Base-by-base conservation (phyloP, 2,113 vertebrate genomes). In the Varanus salvator region DNA sequence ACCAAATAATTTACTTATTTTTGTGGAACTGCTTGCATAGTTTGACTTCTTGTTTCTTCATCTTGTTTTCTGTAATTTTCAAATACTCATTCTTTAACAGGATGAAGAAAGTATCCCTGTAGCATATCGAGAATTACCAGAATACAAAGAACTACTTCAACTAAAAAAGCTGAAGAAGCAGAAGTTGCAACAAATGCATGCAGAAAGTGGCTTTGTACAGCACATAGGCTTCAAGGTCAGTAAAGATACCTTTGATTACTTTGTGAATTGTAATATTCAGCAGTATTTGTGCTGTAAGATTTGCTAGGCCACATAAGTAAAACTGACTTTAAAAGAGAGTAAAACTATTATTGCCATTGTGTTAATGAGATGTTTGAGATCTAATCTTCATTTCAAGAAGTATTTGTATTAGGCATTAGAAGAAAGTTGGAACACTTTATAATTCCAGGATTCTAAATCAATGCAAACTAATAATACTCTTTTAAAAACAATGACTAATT, bases 81-180 rank as follows among this genome's bases (percentile, higher is more conserved):
- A 27, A 48, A 83, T 7, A 75, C 25, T 78, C 90, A 85, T 71
- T 84, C 80, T 80, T 80, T 15, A 90, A 89, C 34, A 91, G 99
- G 99, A 99, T 87, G 99, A 99, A 52, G 99, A 99, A 84, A 96
- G 97, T 81, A 97, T 99, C 89, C 99, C 99, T 90, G n/a, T 97
- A 84, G 97, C 98, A 80, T 97, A 97, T 86, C 97, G 98, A 86
- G 97, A 97, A 93, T 94, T 99, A 88, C 98, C 98, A 0, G 99
- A 99, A 96, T 99, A 99, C 97, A 99, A 99, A 97, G 98, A 99
- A 95, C 97, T 99, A 87, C 95, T 99, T 95, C 97, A 99, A 93
- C 97, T 99, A 93, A 99, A 99, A 96, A 98, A 98, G 83, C 92
- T 99, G 93, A 99, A 98, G 96, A 99, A 98, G 92, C 98, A 97